phyloP scores from a whole-genome alignment of 2,797 vertebrate genomes.

The Hapalemur alaotrensis region DNA sequence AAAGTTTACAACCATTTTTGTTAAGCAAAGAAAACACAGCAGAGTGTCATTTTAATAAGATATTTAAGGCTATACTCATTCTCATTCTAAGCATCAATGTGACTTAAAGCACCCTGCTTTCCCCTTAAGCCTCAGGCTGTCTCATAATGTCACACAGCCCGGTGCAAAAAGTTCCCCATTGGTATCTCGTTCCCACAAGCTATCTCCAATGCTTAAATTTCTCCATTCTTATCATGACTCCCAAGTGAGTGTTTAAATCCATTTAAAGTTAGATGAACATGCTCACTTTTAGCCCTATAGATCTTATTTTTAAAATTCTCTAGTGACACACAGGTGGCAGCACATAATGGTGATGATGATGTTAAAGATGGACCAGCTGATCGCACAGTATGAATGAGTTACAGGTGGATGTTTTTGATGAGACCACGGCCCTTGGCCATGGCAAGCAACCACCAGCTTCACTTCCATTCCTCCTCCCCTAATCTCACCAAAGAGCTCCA shows the following conservation, averaged over 20 bases:
- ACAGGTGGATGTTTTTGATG: neutral
- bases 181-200: neutral
- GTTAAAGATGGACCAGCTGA: constrained; percentile 20
- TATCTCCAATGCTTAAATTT: neutral
- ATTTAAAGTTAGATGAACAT: neutral
- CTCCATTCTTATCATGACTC: neutral
- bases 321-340: neutral
- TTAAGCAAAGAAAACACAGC: constrained; percentile 10
- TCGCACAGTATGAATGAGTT: neutral
- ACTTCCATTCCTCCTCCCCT: neutral
- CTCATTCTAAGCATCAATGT: neutral
- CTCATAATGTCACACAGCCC: neutral
- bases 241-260: neutral
- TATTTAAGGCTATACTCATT: neutral
- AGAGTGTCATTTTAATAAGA: neutral
- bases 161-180: neutral
- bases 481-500: neutral
- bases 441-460: constrained; percentile 3
- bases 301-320: neutral
- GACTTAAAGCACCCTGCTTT: neutral
- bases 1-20: neutral
- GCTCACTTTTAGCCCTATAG: neutral
- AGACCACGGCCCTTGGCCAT: neutral
- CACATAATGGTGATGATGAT: neutral
- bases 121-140: neutral